Percentiles rank a stretch among this genome's conserved stretches.
phyloP scores from a whole-genome alignment of 1,140 invertebrate genomes.

The Ceratoteleas bidentatus region DNA sequence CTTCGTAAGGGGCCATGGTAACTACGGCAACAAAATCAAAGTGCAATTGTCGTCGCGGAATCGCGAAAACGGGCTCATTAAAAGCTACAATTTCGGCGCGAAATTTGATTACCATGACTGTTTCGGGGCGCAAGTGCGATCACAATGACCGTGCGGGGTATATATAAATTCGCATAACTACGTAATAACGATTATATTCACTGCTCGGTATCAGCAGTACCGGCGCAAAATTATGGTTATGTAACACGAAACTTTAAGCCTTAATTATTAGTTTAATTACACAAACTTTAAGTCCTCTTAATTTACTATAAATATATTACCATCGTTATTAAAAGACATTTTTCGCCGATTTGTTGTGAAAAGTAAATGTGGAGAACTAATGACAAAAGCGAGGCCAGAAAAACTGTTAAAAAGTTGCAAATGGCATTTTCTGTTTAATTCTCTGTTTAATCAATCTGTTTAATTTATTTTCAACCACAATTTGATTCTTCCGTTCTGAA shows the following conservation, averaged over 20 bases:
- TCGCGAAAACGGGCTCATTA: slow-evolving; percentile 25
- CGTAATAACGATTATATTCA: slow-evolving; percentile 63
- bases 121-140: slow-evolving; percentile 35
- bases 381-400: too few species aligned
- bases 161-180: slow-evolving; percentile 52
- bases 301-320: slow-evolving; percentile 35
- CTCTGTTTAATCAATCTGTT: too few species aligned
- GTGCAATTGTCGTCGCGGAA: neutral
- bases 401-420: too few species aligned
- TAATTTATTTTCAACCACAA: too few species aligned
- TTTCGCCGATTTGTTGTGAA: too few species aligned
- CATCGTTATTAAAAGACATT: too few species aligned
- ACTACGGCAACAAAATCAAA: slow-evolving; percentile 16
- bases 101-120: slow-evolving; percentile 45
- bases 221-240: slow-evolving; percentile 50
- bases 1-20: too few species aligned
- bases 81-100: slow-evolving; percentile 26
- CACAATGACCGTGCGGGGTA: slow-evolving; percentile 40
- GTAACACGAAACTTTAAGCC: slow-evolving; percentile 49
- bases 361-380: too few species aligned
- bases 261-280: slow-evolving; percentile 53
- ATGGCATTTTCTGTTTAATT: too few species aligned
- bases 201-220: slow-evolving; percentile 38
- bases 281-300: slow-evolving; percentile 24
- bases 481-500: too few species aligned